Evolutionary conservation across 2,797 vertebrate species (phyloP).

Genomic region (Microctenopoma steveboyesi): DNA sequence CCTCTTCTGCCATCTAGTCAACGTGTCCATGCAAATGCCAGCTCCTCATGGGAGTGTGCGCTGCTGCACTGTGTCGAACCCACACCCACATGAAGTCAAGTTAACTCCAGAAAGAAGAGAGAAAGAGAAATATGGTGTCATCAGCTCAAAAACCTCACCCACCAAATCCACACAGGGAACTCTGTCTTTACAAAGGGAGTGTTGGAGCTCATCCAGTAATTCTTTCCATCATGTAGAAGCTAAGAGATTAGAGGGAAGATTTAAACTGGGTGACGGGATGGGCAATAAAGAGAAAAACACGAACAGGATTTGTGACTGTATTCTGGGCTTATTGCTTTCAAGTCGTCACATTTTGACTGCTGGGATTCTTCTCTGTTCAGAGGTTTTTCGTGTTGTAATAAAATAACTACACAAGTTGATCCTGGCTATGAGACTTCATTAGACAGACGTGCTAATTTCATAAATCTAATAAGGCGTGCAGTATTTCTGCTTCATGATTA

Average conservation of each 20-base stretch:
- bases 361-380: slow-evolving; percentile 2
- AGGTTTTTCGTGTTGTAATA: not conserved
- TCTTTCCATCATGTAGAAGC: slow-evolving; percentile 32
- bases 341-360: slow-evolving; percentile 5
- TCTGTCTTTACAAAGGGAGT: slow-evolving; percentile 9
- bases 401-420: not conserved
- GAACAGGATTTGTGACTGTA: slow-evolving; percentile 1
- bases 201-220: slow-evolving; percentile 32
- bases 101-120: not conserved
- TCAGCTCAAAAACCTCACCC: slow-evolving; percentile 3
- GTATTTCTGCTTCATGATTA: slow-evolving; percentile 8
- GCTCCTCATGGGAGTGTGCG: no score
- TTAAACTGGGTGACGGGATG: not conserved
- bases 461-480: slow-evolving; percentile 16
- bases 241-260: slow-evolving; percentile 28
- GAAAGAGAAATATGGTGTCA: not conserved
- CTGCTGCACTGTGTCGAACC: no score
- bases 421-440: slow-evolving; percentile 18
- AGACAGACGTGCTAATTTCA: slow-evolving; percentile 4
- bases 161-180: slow-evolving; percentile 10
- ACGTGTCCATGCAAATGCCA: no score
- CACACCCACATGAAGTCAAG: not conserved
- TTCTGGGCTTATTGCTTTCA: slow-evolving; percentile 7
- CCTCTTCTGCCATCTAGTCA: no score
- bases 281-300: slow-evolving; percentile 8